Evolutionary conservation across 1,140 invertebrate genomes (phyloP).

Genomic region (Drosophila serrata): DNA sequence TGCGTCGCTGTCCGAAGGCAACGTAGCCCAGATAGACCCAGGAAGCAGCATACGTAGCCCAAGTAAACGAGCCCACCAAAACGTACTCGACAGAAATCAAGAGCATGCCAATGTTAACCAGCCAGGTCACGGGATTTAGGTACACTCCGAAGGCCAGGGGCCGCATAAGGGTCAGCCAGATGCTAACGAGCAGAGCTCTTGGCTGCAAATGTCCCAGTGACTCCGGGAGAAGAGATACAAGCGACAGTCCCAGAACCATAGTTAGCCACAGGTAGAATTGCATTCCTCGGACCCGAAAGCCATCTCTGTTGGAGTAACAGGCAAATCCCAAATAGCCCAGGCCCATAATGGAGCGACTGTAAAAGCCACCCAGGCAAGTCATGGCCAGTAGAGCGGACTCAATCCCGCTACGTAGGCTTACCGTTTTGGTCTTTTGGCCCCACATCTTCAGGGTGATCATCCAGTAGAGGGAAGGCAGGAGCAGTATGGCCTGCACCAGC

Average conservation of each 20-base stretch:
- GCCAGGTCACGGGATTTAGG: neutral
- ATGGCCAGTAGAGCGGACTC: neutral
- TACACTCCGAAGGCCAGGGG: constrained; percentile 20
- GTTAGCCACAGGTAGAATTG: constrained; percentile 37
- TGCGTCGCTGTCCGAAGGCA: constrained; percentile 5
- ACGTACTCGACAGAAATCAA: constrained; percentile 19
- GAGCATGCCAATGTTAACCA: constrained; percentile 31
- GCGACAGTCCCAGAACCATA: constrained; percentile 21
- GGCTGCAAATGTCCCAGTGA: constrained; percentile 45
- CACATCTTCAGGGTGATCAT: neutral
- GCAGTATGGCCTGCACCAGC: constrained; percentile 7
- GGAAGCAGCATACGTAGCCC: constrained; percentile 13
- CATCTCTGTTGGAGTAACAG: constrained; percentile 24
- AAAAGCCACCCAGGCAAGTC: constrained; percentile 39
- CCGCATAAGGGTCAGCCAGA: constrained; percentile 29
- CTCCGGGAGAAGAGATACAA: constrained; percentile 24
- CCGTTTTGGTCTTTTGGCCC: neutral
- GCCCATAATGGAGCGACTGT: constrained; percentile 12
- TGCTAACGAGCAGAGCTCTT: constrained; percentile 23
- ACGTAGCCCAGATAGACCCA: constrained; percentile 34
- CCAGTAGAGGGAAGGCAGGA: constrained; percentile 49
- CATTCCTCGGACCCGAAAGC: neutral
- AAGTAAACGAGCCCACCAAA: neutral
- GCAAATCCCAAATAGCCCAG: constrained; percentile 46
- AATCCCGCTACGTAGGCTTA: neutral